These are phyloP conservation scores for Erebia palarica DNA, from an alignment of 2,888 invertebrate species.

Conservation along the genomic window DNA sequence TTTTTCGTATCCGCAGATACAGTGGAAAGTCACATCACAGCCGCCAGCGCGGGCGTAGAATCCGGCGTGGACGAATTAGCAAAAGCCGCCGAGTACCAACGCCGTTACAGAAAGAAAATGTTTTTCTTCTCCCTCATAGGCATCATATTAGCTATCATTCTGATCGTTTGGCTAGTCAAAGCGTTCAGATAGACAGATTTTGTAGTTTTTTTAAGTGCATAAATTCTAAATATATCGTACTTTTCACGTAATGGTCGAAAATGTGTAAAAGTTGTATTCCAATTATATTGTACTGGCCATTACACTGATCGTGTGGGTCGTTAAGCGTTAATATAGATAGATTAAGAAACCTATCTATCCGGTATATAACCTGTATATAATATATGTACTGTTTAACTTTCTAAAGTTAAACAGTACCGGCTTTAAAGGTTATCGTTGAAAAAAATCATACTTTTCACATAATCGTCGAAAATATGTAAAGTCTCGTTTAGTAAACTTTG, in stretches of 20 bases:
- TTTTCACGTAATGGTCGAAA: neutral
- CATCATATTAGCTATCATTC: conserved; percentile 84
- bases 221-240: neutral
- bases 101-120: conserved; percentile 87
- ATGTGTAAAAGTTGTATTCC: neutral
- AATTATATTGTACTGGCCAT: no score
- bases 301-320: no score
- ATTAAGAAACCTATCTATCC: no score
- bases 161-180: conserved; percentile 86
- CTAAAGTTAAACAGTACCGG: no score
- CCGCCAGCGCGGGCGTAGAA: conserved; percentile 88
- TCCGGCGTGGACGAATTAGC: conserved; percentile 89
- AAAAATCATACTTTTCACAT: neutral
- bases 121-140: conserved; percentile 87
- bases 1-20: conserved; percentile 84
- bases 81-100: conserved; percentile 92
- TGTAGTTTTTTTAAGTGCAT: neutral
- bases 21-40: conserved; percentile 91
- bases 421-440: neutral
- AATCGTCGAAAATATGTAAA: neutral
- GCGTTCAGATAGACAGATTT: conserved; percentile 71
- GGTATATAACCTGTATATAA: no score
- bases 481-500: no score
- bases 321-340: no score
- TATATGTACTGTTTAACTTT: no score